phyloP scores from a whole-genome alignment of 2,113 vertebrate genomes.

The Nyctibius bracteatus region DNA sequence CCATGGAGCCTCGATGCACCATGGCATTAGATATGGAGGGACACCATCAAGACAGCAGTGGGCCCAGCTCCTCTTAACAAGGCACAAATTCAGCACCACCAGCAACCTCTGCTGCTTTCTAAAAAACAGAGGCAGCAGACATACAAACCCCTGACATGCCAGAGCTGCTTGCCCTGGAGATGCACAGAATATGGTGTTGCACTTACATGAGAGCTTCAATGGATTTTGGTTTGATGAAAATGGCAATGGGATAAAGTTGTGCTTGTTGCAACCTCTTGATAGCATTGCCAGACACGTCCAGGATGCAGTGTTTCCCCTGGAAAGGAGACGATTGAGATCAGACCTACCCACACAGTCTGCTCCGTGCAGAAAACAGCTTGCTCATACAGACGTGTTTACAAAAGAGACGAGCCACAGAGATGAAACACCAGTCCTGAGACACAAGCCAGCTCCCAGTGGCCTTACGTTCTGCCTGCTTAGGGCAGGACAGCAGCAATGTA shows the following conservation, averaged over 20 bases:
- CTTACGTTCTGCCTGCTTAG: background rate
- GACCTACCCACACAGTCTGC: background rate
- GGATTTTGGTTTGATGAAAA: conserved; percentile 99
- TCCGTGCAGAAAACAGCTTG: background rate
- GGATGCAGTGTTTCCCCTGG: conserved; percentile 97
- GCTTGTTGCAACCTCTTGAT: conserved; percentile 99
- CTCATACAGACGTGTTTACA: background rate
- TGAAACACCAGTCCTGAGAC: background rate
- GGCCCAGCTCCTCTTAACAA: background rate
- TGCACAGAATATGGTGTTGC: background rate
- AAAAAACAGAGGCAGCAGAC: background rate
- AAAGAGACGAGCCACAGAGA: background rate
- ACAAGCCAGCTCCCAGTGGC: background rate
- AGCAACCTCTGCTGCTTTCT: background rate
- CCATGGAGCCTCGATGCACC: background rate
- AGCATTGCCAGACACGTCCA: conserved; percentile 97
- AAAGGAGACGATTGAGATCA: background rate
- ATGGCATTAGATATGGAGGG: background rate
- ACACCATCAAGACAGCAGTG: background rate
- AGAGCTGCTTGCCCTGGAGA: background rate
- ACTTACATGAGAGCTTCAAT: conserved; percentile 98
- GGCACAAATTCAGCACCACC: background rate
- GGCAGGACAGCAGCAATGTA: background rate
- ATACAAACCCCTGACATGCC: accelerated
- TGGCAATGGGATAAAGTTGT: conserved; percentile 96